Evolutionary conservation across 2,888 invertebrate species (phyloP), one percentile per base, ranked within the genome.

Genomic region (Scelioninae gen. 1): DNA sequence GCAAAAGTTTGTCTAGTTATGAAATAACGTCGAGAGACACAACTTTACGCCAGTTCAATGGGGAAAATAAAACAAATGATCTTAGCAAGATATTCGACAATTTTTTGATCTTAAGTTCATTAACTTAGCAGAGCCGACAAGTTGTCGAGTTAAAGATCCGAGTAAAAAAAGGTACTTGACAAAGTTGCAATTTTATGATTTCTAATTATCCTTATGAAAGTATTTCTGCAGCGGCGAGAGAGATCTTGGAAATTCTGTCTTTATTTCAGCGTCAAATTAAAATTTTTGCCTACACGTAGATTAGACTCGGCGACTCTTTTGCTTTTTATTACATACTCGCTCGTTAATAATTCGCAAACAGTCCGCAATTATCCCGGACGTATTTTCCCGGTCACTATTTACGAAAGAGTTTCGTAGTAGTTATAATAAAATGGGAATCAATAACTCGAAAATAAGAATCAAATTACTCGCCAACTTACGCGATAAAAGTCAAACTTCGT

Each of bases 1-100:
- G 60, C 71, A 65, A 74, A 78, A 82, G 82, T 72, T 77, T 62
- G 62, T 56, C 45, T 53, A 45, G 40, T 77, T 77, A 82, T 55
- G 60, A 72, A 71, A 77, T 82, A 72, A 65, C 53, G 45, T 34
- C 31, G 58, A 47, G 55, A 69, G 49, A 43, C 40, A 51, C 71
- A 63, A 78, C 56, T 77, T 77, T 69, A 49, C 49, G 40, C 55
- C 56, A 15, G 49, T 65, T 58, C 71, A 51, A 63, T 78, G 63
- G 23, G 38, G 34, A 56, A 78, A 78, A 78, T 71, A 71, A 78
- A 77, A 63, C 56, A 62, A 77, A 63, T 23, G 45, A n/a, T 15
- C 23, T 13, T 23, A 60, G 23, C 51, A 43, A 49, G 58, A 43
- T 23, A 51, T 75, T 66, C 51, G 58, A 51, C 65, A 65, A 43